These are phyloP conservation scores for Eidolon dupreanum DNA, from an alignment of 2,797 vertebrate species.

Conservation along the genomic window DNA sequence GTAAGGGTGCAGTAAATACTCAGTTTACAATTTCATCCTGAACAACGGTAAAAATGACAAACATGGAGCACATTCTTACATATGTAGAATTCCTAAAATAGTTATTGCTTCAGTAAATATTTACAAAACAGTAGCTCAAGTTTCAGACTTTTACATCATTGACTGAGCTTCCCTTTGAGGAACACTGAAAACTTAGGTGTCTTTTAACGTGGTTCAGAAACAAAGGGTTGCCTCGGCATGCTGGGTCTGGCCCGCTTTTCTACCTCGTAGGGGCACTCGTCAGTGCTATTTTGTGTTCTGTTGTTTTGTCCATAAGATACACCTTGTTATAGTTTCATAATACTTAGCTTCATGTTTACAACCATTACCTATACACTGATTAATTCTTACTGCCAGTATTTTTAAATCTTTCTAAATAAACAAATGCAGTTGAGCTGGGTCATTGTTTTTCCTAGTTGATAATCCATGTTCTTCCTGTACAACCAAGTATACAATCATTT, in stretches of 20 bases:
- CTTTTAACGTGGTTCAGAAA: constrained; percentile 25
- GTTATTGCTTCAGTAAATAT: neutral
- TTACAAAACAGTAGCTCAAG: neutral
- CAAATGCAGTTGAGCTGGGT: neutral
- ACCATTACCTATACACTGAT: neutral
- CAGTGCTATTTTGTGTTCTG: neutral
- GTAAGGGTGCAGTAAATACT: constrained; percentile 23
- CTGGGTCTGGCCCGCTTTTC: neutral
- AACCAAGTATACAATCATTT: neutral
- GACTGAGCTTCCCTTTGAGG: neutral
- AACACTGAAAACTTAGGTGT: constrained; percentile 19
- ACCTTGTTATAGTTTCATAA: neutral
- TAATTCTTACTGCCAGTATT: neutral
- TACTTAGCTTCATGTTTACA: neutral
- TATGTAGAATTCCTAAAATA: constrained; percentile 25
- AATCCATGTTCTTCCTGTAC: neutral
- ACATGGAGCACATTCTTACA: neutral
- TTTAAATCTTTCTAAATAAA: constrained; percentile 2
- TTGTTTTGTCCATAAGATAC: neutral
- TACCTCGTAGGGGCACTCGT: neutral
- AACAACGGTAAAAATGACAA: neutral
- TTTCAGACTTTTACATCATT: constrained; percentile 34
- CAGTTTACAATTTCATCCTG: constrained; percentile 31
- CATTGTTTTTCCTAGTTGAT: neutral
- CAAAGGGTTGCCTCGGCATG: neutral